Conservation (phyloP, 2,888 invertebrate genomes). For the Drosophila antonietae region DNA sequence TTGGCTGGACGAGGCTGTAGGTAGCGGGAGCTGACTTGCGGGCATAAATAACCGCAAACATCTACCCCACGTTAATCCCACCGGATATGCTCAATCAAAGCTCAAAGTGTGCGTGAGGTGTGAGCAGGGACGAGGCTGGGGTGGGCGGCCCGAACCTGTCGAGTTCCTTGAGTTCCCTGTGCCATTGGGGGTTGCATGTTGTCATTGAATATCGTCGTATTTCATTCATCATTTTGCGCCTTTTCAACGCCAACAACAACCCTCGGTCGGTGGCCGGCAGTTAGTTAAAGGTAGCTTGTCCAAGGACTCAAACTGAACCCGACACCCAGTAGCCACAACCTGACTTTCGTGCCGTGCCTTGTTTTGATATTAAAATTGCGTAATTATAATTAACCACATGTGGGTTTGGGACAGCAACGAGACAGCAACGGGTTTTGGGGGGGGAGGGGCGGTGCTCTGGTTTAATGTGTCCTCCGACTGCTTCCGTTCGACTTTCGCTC, state of each 20-base stretch:
- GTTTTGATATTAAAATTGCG: constrained; percentile 79
- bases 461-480: constrained; percentile 63
- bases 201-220: constrained; percentile 76
- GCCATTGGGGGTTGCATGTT: constrained; percentile 50
- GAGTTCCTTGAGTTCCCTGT: constrained; percentile 18
- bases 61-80: constrained; percentile 80
- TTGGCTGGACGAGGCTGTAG: constrained; percentile 65
- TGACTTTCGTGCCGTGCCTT: constrained; percentile 50
- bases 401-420: constrained; percentile 49
- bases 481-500: constrained; percentile 57
- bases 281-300: constrained; percentile 44
- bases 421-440: too few relatives aligned
- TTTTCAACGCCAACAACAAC: constrained; percentile 74
- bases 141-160: constrained; percentile 39
- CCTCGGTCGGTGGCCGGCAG: constrained; percentile 40
- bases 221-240: constrained; percentile 82
- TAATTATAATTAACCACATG: constrained; percentile 84
- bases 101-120: constrained; percentile 73
- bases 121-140: constrained; percentile 36
- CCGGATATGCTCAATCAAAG: constrained; percentile 84
- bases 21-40: constrained; percentile 54
- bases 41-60: constrained; percentile 63
- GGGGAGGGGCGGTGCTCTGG: too few relatives aligned
- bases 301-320: constrained; percentile 28
- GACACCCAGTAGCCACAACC: constrained; percentile 30